phyloP scores from a whole-genome alignment of 37 sponge, comb jelly and placozoan species.

The Oopsacas minuta region DNA sequence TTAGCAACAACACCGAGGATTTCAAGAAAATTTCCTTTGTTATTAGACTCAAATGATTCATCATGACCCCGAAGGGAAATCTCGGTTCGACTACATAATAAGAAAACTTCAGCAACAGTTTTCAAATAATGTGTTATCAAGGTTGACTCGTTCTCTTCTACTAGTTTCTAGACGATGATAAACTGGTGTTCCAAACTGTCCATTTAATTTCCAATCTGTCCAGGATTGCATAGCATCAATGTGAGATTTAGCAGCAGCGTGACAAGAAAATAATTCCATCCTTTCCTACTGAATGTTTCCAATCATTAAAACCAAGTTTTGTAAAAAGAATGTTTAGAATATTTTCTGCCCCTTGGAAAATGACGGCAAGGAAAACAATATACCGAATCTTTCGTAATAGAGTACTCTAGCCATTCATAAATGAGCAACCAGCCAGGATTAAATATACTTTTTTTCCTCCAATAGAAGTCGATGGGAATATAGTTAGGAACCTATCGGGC shows the following conservation, averaged over 20 bases:
- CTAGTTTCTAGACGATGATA: neutral
- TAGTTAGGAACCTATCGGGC: neutral
- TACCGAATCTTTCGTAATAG: too few relatives aligned
- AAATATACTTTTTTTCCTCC: neutral
- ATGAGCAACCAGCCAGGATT: neutral
- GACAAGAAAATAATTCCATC: too few relatives aligned
- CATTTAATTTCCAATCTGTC: neutral
- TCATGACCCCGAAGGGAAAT: too few relatives aligned
- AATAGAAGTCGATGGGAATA: too few relatives aligned
- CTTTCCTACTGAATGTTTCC: too few relatives aligned
- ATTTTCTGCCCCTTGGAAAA: neutral
- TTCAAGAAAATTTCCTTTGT: conserved; percentile 50
- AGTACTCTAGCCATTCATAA: too few relatives aligned
- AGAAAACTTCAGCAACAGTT: conserved; percentile 43
- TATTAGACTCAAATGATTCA: too few relatives aligned
- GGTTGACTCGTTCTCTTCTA: too few relatives aligned
- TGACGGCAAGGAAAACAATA: neutral
- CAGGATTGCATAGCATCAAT: too few relatives aligned
- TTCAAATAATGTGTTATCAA: conserved; percentile 40
- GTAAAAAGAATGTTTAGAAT: conserved; percentile 22
- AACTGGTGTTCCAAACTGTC: neutral
- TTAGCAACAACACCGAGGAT: conserved; percentile 21
- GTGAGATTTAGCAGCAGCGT: too few relatives aligned
- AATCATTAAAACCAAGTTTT: conserved; percentile 26
- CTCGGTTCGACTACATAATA: too few relatives aligned